Base-by-base conservation (phyloP, 2,113 vertebrate species). In the Tautogolabrus adspersus region DNA sequence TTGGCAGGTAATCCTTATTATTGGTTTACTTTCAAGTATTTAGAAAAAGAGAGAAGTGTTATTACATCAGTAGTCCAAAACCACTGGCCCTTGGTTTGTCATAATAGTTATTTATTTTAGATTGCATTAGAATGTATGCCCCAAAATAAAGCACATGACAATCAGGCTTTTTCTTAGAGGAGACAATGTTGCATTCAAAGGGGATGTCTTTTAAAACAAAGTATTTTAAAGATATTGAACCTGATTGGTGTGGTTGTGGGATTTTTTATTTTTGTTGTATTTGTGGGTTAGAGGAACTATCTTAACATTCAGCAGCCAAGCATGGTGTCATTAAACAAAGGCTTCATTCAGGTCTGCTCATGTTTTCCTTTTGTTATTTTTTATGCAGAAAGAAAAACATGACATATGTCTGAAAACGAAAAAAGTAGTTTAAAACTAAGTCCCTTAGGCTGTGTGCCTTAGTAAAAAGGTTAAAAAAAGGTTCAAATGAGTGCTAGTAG, bases 11-110 rank as follows among this genome's bases (percentile, higher is more conserved):
- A 56, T 11, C 19, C 15, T 21, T 8, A 58, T 58, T 37, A 42
- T 21, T 13, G 10, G 21, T 10, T 63, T 37, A 30, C 5, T 79
- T 52, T n/a, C 42, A 57, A 23, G 2, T 22, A 77, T 54, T 75
- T 19, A 21, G 1, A 37, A 13, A 15, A 7, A 55, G 22, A 37
- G 23, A 21, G 23, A 15, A n/a, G 0, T 46, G 44, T 47, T 47
- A 58, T 49, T 1, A 51, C 0, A 2, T 42, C n/a, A 1, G 40
- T 19, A 51, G 38, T 38, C 6, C 46, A 37, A 49, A 16, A 60
- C 22, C 46, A 18, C 60, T 34, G 19, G 2, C 10, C 19, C 10
- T 34, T 34, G 30, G 30, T 34, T 34, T 34, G 30, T 34, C 30
- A 34, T 34, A 34, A 34, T 34, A 3, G 26, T 26, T 26, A 34